A percentile compares a stretch with the other conserved stretches of the same genome.
These are phyloP conservation scores for Gonocerus acuteangulatus DNA, from an alignment of 2,888 invertebrate genomes.

Conservation along the genomic window DNA sequence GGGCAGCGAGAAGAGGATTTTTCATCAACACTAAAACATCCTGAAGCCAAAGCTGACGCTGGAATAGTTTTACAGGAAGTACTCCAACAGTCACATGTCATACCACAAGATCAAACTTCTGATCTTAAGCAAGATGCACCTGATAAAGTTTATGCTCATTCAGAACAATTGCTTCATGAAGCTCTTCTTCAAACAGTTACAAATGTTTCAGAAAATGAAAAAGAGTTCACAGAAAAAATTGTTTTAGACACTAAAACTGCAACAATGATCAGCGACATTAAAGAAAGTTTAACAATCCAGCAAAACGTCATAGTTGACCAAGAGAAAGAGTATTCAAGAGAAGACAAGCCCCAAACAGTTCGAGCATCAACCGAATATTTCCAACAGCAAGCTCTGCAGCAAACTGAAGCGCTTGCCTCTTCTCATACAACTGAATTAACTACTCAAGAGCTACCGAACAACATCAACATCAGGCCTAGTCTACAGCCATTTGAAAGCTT, in stretches of 20 bases:
- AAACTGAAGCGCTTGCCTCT: slow-evolving; percentile 40
- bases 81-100: slow-evolving; percentile 44
- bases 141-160: slow-evolving; percentile 38
- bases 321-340: slow-evolving; percentile 36
- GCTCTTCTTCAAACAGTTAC: slow-evolving; percentile 49
- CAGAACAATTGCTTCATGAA: slow-evolving; percentile 44
- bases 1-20: slow-evolving; percentile 53
- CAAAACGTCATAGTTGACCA: slow-evolving; percentile 40
- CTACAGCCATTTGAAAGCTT: slow-evolving; percentile 43
- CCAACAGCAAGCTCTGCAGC: slow-evolving; percentile 45
- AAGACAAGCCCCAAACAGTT: slow-evolving; percentile 36
- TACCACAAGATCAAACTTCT: slow-evolving; percentile 39
- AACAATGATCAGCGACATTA: slow-evolving; percentile 38
- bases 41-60: slow-evolving; percentile 39
- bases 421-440: slow-evolving; percentile 34
- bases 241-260: slow-evolving; percentile 39
- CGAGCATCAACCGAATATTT: slow-evolving; percentile 41
- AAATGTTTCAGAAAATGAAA: slow-evolving; percentile 50
- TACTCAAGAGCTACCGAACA: slow-evolving; percentile 35
- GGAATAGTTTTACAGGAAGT: slow-evolving; percentile 42
- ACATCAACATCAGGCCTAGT: slow-evolving; percentile 42
- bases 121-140: slow-evolving; percentile 36
- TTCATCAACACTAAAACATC: slow-evolving; percentile 41
- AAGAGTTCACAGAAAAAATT: slow-evolving; percentile 40
- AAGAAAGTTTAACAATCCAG: slow-evolving; percentile 39